These are phyloP conservation scores for Chalcosyrphus nemorum DNA, from an alignment of 2,888 invertebrate genomes.

Conservation along the genomic window DNA sequence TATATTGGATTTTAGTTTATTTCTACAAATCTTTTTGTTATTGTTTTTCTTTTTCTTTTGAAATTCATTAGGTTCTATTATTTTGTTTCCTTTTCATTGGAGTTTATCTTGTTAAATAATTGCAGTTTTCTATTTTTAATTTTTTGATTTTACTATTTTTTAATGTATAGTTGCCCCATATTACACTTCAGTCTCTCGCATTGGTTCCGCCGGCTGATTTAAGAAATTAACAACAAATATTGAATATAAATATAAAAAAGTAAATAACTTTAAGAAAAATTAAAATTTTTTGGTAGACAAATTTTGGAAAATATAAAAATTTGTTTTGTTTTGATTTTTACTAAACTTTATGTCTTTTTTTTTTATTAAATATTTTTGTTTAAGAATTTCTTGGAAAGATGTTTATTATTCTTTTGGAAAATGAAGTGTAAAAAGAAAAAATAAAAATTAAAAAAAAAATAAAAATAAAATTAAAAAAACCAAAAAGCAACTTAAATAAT, in stretches of 20 bases:
- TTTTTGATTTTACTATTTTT: constrained; percentile 60
- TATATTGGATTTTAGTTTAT: constrained; percentile 45
- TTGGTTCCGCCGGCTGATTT: constrained; percentile 88
- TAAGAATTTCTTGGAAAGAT: constrained; percentile 21
- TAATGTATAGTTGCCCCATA: constrained; percentile 74
- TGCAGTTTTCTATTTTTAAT: constrained; percentile 44
- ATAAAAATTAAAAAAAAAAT: constrained; percentile 42
- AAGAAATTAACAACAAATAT: constrained; percentile 82
- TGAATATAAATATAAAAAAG: constrained; percentile 76
- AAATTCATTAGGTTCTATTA: constrained; percentile 40
- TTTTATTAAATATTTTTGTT: not conserved
- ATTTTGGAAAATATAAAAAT: not conserved
- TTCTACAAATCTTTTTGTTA: constrained; percentile 49
- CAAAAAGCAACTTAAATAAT: constrained; percentile 34
- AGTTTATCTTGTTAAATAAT: constrained; percentile 39
- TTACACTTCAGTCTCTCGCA: constrained; percentile 90
- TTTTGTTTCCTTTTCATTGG: constrained; percentile 33
- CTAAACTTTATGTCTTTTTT: not conserved
- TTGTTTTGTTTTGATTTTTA: not conserved
- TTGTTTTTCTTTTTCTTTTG: constrained; percentile 36
- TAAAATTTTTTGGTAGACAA: constrained; percentile 22
- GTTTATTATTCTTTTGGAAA: constrained; percentile 26
- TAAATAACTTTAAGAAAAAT: constrained; percentile 75
- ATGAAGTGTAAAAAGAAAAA: constrained; percentile 56
- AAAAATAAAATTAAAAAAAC: constrained; percentile 22